phyloP scores from a whole-genome alignment of 2,888 invertebrate genomes.

The Volucella bombylans region DNA sequence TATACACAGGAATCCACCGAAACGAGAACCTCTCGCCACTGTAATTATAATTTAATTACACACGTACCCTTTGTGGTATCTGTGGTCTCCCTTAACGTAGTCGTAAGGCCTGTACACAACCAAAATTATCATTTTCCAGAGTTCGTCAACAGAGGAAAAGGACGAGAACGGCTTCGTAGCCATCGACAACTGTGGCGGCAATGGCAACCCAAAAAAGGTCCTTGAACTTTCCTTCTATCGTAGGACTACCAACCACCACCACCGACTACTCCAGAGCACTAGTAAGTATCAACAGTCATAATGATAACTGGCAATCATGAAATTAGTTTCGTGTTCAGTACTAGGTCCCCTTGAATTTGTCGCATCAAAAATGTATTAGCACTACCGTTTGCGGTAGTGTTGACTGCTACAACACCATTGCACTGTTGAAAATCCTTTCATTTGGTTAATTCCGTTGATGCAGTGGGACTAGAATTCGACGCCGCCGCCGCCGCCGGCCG shows the following conservation, averaged over 20 bases:
- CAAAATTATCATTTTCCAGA: conserved; percentile 53
- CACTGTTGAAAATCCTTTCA: conserved; percentile 53
- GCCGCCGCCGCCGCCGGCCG: not conserved
- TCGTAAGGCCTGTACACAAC: conserved; percentile 15
- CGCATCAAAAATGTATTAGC: conserved; percentile 15
- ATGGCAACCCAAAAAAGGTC: conserved; percentile 36
- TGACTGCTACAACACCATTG: conserved; percentile 34
- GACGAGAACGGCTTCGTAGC: not conserved
- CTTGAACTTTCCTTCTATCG: conserved; percentile 48
- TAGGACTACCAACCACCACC: conserved; percentile 22
- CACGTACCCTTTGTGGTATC: conserved; percentile 42
- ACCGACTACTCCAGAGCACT: not conserved
- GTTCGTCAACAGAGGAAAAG: conserved; percentile 34
- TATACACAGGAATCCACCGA: conserved; percentile 36
- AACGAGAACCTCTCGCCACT: conserved; percentile 43
- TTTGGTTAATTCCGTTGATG: conserved; percentile 54
- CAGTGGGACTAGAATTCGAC: conserved; percentile 14
- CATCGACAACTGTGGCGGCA: not conserved
- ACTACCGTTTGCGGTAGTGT: conserved; percentile 27
- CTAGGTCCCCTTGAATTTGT: conserved; percentile 11
- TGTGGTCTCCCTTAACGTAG: conserved; percentile 15
- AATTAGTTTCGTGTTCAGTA: conserved; percentile 63
- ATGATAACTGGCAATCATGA: conserved; percentile 61
- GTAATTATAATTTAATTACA: conserved; percentile 72
- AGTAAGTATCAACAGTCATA: conserved; percentile 25